These are phyloP conservation scores for Bradysia coprophila DNA, from an alignment of 1,140 invertebrate species.

Conservation along the genomic window DNA sequence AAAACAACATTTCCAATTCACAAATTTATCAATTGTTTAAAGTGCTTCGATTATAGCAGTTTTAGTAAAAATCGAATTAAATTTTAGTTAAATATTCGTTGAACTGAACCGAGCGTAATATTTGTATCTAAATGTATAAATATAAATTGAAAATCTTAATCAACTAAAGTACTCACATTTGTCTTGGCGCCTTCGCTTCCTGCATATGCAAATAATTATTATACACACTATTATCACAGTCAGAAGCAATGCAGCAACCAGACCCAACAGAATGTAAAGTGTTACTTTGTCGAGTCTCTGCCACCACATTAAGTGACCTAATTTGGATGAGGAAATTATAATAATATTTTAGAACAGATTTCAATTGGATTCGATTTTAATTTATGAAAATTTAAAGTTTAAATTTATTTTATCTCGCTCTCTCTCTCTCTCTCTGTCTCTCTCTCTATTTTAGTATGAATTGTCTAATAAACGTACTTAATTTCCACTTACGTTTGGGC, in stretches of 20 bases:
- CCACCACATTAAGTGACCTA: constrained; percentile 57
- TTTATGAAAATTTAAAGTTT: neutral
- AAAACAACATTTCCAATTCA: too few relatives aligned
- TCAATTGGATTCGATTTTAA: neutral
- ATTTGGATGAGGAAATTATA: constrained; percentile 4
- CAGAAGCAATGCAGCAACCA: constrained; percentile 52
- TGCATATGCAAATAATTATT: constrained; percentile 63
- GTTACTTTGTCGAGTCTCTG: constrained; percentile 51
- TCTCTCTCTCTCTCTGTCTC: too few relatives aligned
- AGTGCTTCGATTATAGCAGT: too few relatives aligned
- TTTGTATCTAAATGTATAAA: too few relatives aligned
- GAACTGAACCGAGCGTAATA: too few relatives aligned
- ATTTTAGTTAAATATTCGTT: neutral
- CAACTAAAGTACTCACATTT: constrained; percentile 71
- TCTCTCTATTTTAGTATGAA: too few relatives aligned
- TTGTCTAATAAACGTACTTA: too few relatives aligned
- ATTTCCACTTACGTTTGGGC: constrained; percentile 4
- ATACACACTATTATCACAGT: constrained; percentile 64
- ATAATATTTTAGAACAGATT: neutral
- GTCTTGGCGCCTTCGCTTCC: constrained; percentile 54
- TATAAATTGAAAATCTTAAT: too few relatives aligned
- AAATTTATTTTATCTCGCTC: too few relatives aligned
- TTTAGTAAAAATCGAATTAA: too few relatives aligned
- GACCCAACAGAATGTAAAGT: constrained; percentile 52
- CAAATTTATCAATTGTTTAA: too few relatives aligned